Evolutionary conservation across 2,888 invertebrate species (phyloP), one percentile per base, ranked within the genome.

Genomic region (Salticus scenicus): DNA sequence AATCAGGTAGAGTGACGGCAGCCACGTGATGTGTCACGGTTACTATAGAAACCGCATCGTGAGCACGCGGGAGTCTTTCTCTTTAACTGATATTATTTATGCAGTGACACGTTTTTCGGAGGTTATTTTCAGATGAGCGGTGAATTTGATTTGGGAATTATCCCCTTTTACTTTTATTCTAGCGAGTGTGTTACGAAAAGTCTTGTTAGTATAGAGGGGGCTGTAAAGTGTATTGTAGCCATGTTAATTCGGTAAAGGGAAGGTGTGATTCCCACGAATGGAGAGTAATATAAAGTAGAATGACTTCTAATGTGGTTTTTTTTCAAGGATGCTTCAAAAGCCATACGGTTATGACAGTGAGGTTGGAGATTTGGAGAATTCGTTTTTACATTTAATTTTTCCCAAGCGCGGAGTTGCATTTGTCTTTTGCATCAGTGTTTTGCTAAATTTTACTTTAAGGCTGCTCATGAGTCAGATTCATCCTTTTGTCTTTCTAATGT

Each of bases 1-100:
- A 42, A 72, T 77, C 83, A 77, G 77, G 83, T 77, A 37, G 33
- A 84, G 67, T 84, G 83, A 84, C 77, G 71, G 33, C 14, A 10
- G 69, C 57, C 63, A 30, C 51, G 41, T 37, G 28, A 14, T 57
- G 41, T 20, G 30, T 51, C 75, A 47, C 75, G 70, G 66, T 67
- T 57, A 12, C 57, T 24, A 24, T 57, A 24, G 57, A 4, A 24
- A 57, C 57, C 24, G 24, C 17, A 24, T 57, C 24, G 17, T 12
- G 57, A 5, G 67, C 67, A 67, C 67, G 67, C 67, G 67, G 20
- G 67, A 20, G 7, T 24, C 57, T 24, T 30, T 33, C 20, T 37
- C 67, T 31, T 17, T 72, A 30, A 67, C 77, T 69, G 63, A 47
- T 42, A 64, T 51, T 81, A 81, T 72, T 84, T 84, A 84, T 84